Conservation (phyloP, 2,797 vertebrate genomes). For the Pangasius larnaudii region DNA sequence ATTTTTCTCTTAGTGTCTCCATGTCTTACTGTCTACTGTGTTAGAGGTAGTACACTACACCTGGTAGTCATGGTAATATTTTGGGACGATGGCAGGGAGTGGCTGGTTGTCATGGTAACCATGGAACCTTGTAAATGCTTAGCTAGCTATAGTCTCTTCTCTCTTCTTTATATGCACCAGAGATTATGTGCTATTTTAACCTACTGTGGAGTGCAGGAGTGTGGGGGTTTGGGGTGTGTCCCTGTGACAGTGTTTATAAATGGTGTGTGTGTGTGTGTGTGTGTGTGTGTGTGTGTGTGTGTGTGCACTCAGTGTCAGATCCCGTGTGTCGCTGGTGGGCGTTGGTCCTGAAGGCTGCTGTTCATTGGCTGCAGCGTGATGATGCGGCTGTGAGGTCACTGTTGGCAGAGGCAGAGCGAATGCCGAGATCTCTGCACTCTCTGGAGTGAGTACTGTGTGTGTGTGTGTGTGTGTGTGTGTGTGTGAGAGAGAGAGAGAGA, state of each 20-base stretch:
- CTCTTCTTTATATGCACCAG: not conserved
- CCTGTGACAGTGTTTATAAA: not conserved
- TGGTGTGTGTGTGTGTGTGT: not conserved
- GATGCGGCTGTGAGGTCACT: conserved; percentile 82
- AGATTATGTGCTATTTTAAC: not conserved
- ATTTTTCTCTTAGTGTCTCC: not conserved
- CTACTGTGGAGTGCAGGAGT: not conserved
- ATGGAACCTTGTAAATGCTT: not conserved
- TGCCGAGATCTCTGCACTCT: conserved; percentile 88
- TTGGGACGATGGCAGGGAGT: not conserved
- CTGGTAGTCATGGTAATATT: not conserved
- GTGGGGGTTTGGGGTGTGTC: not conserved
- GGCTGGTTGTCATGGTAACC: not conserved
- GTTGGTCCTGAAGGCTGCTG: conserved; percentile 83
- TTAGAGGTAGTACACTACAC: not conserved
- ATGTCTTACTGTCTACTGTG: not conserved
- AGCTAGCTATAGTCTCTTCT: not conserved
- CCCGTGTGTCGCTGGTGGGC: conserved; percentile 95
- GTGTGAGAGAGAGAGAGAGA: not conserved
- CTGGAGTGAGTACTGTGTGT: conserved; percentile 71
- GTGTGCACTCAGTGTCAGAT: conserved; percentile 79
- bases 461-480: not conserved
- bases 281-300: conserved; percentile 7
- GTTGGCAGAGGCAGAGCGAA: conserved; percentile 85
- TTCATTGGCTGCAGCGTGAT: conserved; percentile 92